These are phyloP conservation scores for Noctilio leporinus DNA, from an alignment of 2,113 vertebrate genomes.

Conservation along the genomic window DNA sequence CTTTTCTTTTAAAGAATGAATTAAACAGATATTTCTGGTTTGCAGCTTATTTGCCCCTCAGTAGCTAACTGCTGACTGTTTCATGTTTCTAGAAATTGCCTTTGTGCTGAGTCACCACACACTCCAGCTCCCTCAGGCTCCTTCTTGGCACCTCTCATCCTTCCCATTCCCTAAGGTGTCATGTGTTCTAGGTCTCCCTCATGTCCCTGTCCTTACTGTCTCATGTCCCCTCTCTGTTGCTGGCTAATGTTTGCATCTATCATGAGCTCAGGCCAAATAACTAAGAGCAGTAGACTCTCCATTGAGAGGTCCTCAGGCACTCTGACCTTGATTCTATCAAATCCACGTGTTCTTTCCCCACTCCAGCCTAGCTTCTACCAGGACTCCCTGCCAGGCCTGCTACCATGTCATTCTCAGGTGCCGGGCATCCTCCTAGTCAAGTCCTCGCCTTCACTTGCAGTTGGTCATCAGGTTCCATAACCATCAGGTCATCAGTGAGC, in stretches of 20 bases:
- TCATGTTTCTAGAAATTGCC: background rate
- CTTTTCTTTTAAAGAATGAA: background rate
- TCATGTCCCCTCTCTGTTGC: background rate
- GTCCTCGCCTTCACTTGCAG: background rate
- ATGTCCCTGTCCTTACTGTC: background rate
- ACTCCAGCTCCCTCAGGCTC: background rate
- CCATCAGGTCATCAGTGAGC: background rate
- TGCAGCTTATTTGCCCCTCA: background rate
- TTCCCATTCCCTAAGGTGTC: background rate
- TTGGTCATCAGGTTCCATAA: background rate
- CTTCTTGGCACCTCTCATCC: background rate
- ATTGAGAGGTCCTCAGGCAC: background rate
- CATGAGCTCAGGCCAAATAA: background rate
- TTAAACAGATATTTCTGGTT: background rate
- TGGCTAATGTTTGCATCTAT: background rate
- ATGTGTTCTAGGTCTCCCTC: background rate
- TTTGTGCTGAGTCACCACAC: background rate
- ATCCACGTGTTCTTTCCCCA: background rate
- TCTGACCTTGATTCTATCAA: background rate
- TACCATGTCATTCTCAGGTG: background rate
- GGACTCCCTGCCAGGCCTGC: background rate
- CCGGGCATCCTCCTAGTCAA: fast-evolving
- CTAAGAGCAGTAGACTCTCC: background rate
- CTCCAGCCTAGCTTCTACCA: background rate
- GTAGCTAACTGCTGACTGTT: background rate